These are phyloP conservation scores for Chymomyza fuscimana DNA, from an alignment of 2,888 invertebrate genomes.

Conservation along the genomic window DNA sequence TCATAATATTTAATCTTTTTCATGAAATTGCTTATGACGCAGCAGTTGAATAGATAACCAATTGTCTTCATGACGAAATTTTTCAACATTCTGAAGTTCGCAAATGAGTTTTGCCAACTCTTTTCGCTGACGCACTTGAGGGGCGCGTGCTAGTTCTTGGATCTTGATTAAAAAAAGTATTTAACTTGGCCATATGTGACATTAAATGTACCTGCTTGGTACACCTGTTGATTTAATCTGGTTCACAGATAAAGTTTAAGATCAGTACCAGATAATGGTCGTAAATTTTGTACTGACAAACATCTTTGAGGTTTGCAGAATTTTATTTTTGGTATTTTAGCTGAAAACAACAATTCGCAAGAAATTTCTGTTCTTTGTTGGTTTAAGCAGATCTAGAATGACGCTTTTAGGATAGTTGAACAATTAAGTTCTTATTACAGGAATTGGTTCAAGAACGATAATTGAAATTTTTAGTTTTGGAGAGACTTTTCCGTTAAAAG, in stretches of 20 bases:
- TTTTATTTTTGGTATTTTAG: not conserved
- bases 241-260: not conserved
- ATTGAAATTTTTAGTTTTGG: too few relatives aligned
- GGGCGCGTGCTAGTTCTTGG: not conserved
- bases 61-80: not conserved
- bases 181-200: not conserved
- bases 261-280: not conserved
- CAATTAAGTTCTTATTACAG: too few relatives aligned
- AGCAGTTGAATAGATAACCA: not conserved
- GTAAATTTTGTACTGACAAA: not conserved
- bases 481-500: too few relatives aligned
- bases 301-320: not conserved
- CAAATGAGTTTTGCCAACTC: not conserved
- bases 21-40: not conserved
- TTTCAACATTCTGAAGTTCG: not conserved
- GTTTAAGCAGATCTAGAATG: too few relatives aligned
- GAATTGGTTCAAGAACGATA: too few relatives aligned
- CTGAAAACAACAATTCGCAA: not conserved
- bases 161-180: not conserved
- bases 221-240: not conserved
- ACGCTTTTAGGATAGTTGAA: too few relatives aligned
- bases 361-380: not conserved
- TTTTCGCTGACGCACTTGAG: not conserved
- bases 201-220: not conserved
- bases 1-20: not conserved